phyloP scores from a whole-genome alignment of 2,797 vertebrate genomes.

The Oreochromis mossambicus region DNA sequence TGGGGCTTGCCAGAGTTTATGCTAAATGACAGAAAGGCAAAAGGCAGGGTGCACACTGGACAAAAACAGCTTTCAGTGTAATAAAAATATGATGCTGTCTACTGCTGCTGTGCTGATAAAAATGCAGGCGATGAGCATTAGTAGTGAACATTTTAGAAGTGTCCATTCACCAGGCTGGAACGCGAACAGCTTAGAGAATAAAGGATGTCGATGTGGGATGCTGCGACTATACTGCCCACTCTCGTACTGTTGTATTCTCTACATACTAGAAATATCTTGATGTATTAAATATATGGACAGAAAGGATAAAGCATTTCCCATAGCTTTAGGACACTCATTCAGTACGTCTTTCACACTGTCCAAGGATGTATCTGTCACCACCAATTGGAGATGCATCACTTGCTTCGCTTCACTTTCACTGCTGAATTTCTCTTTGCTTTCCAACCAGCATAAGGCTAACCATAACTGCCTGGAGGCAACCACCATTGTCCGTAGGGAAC shows the following conservation, averaged over 20 bases:
- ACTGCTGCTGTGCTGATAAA: neutral
- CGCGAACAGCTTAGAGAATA: neutral
- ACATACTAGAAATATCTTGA: neutral
- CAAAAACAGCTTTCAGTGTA: neutral
- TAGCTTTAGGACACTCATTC: neutral
- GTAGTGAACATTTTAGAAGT: neutral
- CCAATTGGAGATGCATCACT: constrained; percentile 7
- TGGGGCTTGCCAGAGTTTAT: neutral
- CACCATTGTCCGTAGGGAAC: neutral
- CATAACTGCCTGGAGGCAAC: constrained; percentile 21
- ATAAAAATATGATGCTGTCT: neutral
- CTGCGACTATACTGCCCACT: rapidly evolving
- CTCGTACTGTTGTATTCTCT: neutral
- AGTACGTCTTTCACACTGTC: neutral
- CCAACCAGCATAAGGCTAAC: neutral
- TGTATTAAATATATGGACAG: neutral
- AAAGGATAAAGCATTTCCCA: neutral
- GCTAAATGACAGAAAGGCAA: neutral
- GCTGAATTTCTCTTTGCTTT: neutral
- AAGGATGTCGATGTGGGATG: neutral
- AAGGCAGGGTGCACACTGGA: neutral
- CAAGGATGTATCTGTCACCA: constrained; percentile 1
- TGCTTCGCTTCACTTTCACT: neutral
- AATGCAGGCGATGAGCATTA: neutral
- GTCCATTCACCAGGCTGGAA: neutral